Evolutionary conservation across 2,888 invertebrate species (phyloP).

Genomic region (Phyllotreta cruciferae): DNA sequence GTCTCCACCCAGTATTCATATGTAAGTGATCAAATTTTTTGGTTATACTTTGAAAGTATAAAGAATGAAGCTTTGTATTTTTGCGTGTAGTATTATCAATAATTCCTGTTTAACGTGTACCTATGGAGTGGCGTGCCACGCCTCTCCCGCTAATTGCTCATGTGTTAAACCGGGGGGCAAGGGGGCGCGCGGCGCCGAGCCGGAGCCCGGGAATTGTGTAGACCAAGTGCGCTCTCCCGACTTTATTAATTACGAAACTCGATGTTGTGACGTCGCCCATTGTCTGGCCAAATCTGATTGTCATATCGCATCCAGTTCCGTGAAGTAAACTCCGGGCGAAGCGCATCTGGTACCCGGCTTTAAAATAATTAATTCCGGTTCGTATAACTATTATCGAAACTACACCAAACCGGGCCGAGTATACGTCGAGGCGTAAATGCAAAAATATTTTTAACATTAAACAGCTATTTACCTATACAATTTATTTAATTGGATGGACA

Average conservation of each 20-base stretch:
- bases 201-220: constrained; percentile 21
- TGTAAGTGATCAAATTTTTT: too few relatives aligned
- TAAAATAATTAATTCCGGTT: constrained; percentile 40
- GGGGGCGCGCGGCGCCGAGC: too few relatives aligned
- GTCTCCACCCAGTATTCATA: too few relatives aligned
- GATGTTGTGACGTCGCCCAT: constrained; percentile 59
- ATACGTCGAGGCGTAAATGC: background rate
- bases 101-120: constrained; percentile 4
- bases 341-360: constrained; percentile 50
- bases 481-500: too few relatives aligned
- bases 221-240: constrained; percentile 44
- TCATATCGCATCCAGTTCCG: constrained; percentile 53
- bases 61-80: background rate
- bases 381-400: too few relatives aligned
- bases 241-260: constrained; percentile 60
- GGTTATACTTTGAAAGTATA: too few relatives aligned
- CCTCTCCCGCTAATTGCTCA: constrained; percentile 36
- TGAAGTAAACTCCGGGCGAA: constrained; percentile 47
- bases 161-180: constrained; percentile 33
- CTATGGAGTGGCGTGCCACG: constrained; percentile 29
- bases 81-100: background rate
- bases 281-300: constrained; percentile 56
- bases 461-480: background rate
- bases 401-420: too few relatives aligned
- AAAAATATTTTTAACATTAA: background rate